Conservation (phyloP, 1,140 invertebrate genomes). For the Papilio dardanus region DNA sequence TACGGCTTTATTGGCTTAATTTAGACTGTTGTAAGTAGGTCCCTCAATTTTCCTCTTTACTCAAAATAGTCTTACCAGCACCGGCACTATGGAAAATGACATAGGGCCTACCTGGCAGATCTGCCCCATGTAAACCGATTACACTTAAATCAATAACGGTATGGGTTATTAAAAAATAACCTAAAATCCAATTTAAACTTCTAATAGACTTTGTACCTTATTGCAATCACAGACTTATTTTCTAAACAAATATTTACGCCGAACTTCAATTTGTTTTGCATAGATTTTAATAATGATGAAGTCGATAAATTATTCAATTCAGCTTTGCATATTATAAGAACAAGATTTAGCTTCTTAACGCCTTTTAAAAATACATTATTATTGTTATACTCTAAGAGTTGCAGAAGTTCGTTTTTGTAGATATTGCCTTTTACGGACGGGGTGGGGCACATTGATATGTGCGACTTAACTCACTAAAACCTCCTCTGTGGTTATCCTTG, state of each 20-base stretch:
- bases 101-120: no score
- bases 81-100: not conserved
- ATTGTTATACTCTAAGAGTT: not conserved
- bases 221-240: constrained; percentile 32
- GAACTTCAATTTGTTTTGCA: constrained; percentile 23
- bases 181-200: constrained; percentile 2
- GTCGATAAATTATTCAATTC: constrained; percentile 21
- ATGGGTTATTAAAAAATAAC: not conserved
- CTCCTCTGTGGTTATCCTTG: no score
- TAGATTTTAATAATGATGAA: constrained; percentile 25
- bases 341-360: not conserved
- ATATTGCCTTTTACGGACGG: no score
- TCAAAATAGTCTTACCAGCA: not conserved
- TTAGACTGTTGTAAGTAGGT: no score
- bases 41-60: no score
- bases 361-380: not conserved
- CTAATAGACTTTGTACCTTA: not conserved
- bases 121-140: no score
- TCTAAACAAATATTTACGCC: constrained; percentile 5
- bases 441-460: no score
- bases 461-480: no score
- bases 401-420: no score
- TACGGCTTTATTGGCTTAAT: no score
- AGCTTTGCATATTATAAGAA: constrained; percentile 19
- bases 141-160: not conserved